Evolutionary conservation across 2,888 invertebrate species (phyloP).

Genomic region (Vanessa cardui): DNA sequence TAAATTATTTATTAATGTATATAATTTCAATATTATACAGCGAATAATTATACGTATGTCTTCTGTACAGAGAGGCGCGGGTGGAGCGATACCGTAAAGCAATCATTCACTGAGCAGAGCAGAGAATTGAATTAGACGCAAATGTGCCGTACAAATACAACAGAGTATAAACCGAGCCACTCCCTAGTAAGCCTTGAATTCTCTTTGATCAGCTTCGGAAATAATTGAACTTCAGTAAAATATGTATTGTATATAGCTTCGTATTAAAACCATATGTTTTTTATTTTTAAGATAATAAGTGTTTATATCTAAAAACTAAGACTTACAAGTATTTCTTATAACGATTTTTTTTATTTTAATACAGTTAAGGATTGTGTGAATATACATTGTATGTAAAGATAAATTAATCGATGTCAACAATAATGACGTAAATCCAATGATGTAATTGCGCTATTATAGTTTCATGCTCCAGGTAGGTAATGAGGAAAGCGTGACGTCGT

Average conservation of each 20-base stretch:
- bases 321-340: too few species aligned
- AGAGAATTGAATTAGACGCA: slow-evolving; percentile 80
- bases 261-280: too few species aligned
- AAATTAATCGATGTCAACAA: neutral
- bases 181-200: slow-evolving; percentile 41
- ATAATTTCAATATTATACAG: too few species aligned
- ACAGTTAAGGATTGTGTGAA: too few species aligned
- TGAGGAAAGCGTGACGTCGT: slow-evolving; percentile 31
- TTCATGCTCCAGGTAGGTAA: slow-evolving; percentile 16
- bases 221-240: too few species aligned
- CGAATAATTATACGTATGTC: neutral
- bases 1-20: too few species aligned
- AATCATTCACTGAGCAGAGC: slow-evolving; percentile 75
- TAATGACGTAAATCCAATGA: neutral
- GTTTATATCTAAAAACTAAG: too few species aligned
- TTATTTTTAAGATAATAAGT: too few species aligned
- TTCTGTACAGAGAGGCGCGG: neutral
- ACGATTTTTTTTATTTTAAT: too few species aligned
- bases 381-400: too few species aligned
- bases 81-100: slow-evolving; percentile 51
- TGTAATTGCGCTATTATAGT: slow-evolving; percentile 9
- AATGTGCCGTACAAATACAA: slow-evolving; percentile 75
- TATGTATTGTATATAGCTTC: too few species aligned
- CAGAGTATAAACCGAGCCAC: slow-evolving; percentile 54
- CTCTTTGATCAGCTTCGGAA: slow-evolving; percentile 29